These are phyloP conservation scores for Tylochromis polylepis DNA, from an alignment of 2,113 vertebrate species.

Conservation along the genomic window DNA sequence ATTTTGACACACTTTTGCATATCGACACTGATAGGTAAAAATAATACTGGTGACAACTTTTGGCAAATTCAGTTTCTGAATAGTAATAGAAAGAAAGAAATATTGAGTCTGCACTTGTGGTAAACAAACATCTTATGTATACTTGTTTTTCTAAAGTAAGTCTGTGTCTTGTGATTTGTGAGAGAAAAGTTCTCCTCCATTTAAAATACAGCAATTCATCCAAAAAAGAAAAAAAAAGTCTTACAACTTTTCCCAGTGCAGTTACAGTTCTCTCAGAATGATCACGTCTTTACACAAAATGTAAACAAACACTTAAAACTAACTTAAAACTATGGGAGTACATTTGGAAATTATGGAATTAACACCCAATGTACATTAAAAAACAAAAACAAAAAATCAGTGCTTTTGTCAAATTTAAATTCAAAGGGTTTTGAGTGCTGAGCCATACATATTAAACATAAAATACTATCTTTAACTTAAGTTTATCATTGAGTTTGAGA, in stretches of 20 bases:
- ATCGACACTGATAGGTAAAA: background rate
- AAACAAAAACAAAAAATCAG: background rate
- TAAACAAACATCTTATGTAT: background rate
- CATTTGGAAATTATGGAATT: background rate
- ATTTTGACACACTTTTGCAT: background rate
- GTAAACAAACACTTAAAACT: background rate
- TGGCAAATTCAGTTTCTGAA: background rate
- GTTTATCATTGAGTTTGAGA: background rate
- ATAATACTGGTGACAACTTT: background rate
- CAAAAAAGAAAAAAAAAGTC: background rate
- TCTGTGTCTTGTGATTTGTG: background rate
- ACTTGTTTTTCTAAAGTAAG: background rate
- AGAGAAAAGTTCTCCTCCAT: background rate
- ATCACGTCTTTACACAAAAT: background rate
- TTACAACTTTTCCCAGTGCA: background rate
- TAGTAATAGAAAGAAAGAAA: background rate
- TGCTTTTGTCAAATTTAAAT: background rate
- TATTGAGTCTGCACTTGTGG: background rate
- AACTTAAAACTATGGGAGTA: background rate
- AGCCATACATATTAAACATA: background rate
- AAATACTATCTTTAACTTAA: background rate
- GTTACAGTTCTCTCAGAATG: background rate
- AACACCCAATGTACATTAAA: rapidly evolving
- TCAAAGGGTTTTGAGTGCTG: background rate
- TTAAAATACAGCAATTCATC: background rate